Conservation (phyloP, 2,113 vertebrate species). For the Lepidothrix coronata region DNA sequence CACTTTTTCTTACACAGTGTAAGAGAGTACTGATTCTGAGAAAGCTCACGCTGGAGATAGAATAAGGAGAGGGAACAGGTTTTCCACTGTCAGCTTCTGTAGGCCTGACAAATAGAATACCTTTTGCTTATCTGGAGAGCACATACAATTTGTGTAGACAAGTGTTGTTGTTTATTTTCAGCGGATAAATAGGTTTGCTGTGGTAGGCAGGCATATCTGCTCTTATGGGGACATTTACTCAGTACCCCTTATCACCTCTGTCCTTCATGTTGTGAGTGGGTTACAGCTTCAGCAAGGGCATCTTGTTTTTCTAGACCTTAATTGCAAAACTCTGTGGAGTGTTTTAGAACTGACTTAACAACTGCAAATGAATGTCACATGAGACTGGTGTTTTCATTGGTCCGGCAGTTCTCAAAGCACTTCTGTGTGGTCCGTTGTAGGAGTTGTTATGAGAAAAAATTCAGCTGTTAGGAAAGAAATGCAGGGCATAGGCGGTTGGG, state of each 20-base stretch:
- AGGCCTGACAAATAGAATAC: neutral
- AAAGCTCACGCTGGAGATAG: neutral
- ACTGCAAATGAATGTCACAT: neutral
- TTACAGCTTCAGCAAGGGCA: neutral
- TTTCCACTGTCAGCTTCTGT: neutral
- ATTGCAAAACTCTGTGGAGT: neutral
- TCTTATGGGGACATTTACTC: neutral
- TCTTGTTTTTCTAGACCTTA: neutral
- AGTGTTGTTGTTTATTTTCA: neutral
- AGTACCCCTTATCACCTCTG: neutral
- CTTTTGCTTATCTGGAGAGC: neutral
- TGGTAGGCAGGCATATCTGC: neutral
- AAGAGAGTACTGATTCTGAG: neutral
- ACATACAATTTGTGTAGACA: neutral
- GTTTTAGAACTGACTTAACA: neutral
- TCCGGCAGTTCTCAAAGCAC: neutral
- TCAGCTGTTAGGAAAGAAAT: neutral
- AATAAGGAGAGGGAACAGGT: neutral
- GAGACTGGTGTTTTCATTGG: neutral
- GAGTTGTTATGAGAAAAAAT: neutral
- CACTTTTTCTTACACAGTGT: neutral
- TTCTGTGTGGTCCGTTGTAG: neutral
- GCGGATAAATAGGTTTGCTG: neutral
- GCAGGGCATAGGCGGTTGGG: neutral
- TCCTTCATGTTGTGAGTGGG: neutral